A percentile compares a stretch with the other conserved stretches of the same genome.
phyloP scores from a whole-genome alignment of 2,888 invertebrate genomes.

The Nymphalis c-album region DNA sequence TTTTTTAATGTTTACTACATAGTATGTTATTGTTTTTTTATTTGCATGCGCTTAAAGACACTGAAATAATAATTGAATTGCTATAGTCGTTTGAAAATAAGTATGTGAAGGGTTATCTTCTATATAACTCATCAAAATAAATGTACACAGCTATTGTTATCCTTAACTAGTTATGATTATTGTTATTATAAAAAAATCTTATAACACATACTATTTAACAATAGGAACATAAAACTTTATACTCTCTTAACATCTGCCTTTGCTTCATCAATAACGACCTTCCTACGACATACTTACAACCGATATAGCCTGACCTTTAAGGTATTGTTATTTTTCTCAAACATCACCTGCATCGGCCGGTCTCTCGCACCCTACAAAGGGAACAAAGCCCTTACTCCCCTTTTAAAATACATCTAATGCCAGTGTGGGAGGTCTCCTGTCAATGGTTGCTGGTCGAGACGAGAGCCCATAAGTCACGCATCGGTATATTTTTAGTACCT shows the following conservation, averaged over 20 bases:
- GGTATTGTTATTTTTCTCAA: slow-evolving; percentile 47
- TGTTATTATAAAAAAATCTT: too few species aligned
- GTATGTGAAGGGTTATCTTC: too few species aligned
- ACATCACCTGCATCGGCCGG: slow-evolving; percentile 56
- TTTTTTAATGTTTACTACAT: too few species aligned
- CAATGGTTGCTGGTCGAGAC: slow-evolving; percentile 43
- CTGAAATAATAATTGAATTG: too few species aligned
- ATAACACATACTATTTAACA: too few species aligned
- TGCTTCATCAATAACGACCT: slow-evolving; percentile 15
- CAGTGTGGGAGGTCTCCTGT: slow-evolving; percentile 64
- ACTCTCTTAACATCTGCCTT: background rate
- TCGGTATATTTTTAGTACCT: slow-evolving; percentile 57
- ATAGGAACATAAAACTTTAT: background rate
- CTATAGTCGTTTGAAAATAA: too few species aligned
- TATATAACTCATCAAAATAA: too few species aligned
- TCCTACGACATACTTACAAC: slow-evolving; percentile 11
- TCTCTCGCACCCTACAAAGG: slow-evolving; percentile 49
- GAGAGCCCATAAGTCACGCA: slow-evolving; percentile 47
- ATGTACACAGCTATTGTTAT: too few species aligned
- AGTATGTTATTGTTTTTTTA: too few species aligned
- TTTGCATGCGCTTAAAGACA: too few species aligned
- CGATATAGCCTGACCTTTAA: slow-evolving; percentile 32
- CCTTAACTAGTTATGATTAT: too few species aligned
- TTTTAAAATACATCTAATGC: slow-evolving; percentile 51
- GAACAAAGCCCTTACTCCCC: slow-evolving; percentile 61